Evolutionary conservation across 2,797 vertebrate genomes (phyloP).

Genomic region (Tachyglossus aculeatus): DNA sequence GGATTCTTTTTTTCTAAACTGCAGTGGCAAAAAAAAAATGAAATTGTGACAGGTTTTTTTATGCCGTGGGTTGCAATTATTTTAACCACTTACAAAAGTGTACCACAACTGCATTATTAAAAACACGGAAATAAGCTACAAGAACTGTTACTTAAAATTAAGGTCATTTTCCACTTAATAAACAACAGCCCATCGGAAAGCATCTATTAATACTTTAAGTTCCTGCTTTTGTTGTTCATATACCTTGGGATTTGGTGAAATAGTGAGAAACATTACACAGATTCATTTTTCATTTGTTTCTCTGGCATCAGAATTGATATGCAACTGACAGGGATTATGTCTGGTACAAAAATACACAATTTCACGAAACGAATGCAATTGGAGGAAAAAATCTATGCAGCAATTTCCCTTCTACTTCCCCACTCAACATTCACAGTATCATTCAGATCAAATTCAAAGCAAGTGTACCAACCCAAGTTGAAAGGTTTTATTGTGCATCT

Average conservation of each 20-base stretch:
- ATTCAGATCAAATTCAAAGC: conserved; percentile 46
- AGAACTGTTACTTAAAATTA: neutral
- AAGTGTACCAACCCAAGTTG: neutral
- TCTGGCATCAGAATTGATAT: conserved; percentile 14
- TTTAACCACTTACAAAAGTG: neutral
- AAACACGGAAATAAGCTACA: neutral
- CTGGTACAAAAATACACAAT: conserved; percentile 15
- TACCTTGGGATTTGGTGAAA: conserved; percentile 27
- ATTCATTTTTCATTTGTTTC: conserved; percentile 37
- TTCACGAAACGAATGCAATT: conserved; percentile 13
- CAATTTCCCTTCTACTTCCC: neutral
- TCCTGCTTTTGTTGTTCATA: neutral
- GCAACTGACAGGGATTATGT: conserved; percentile 10
- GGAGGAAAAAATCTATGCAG: neutral
- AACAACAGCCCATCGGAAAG: neutral
- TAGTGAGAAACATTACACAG: conserved; percentile 7
- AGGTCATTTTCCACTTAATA: neutral
- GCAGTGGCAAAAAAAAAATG: neutral
- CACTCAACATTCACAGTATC: conserved; percentile 5
- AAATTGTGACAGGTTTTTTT: conserved; percentile 1
- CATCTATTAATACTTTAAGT: conserved; percentile 14
- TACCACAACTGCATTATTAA: neutral
- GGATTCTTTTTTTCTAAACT: neutral
- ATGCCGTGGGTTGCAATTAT: neutral
- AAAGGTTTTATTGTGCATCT: conserved; percentile 43